Conservation (phyloP, 2,113 vertebrate genomes). For the Sinocyclocheilus rhinocerous region DNA sequence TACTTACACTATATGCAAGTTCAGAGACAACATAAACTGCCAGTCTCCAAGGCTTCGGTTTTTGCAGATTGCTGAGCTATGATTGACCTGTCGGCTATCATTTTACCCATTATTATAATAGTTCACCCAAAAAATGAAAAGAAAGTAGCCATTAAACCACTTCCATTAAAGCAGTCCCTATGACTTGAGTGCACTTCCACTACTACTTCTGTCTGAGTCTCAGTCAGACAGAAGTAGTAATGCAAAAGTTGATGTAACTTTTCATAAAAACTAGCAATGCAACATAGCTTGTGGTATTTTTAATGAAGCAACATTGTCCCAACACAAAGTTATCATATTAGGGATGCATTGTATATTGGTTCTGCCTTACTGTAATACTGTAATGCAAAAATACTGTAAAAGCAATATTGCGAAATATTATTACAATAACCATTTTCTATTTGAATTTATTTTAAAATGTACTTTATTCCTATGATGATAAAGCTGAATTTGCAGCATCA, state of each 20-base stretch:
- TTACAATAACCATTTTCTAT: not conserved
- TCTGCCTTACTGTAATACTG: not conserved
- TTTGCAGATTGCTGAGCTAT: not conserved
- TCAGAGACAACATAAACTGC: not conserved
- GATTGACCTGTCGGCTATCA: not conserved
- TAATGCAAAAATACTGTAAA: not conserved
- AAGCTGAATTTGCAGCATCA: no score
- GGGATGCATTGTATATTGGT: not conserved
- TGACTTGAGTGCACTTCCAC: not conserved
- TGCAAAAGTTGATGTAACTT: not conserved
- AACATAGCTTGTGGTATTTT: not conserved
- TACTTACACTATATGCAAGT: not conserved
- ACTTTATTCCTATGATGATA: no score
- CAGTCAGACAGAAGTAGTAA: not conserved
- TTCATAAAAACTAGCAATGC: not conserved
- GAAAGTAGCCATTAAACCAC: not conserved
- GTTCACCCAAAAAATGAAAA: not conserved
- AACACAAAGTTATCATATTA: not conserved
- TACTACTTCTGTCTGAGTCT: no score
- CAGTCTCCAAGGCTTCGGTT: not conserved
- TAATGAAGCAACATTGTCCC: not conserved
- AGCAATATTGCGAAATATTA: not conserved
- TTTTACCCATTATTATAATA: conserved; percentile 10
- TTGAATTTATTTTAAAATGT: not conserved
- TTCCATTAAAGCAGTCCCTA: not conserved